phyloP scores from a whole-genome alignment of 2,113 vertebrate species.

The Pantherophis guttatus region DNA sequence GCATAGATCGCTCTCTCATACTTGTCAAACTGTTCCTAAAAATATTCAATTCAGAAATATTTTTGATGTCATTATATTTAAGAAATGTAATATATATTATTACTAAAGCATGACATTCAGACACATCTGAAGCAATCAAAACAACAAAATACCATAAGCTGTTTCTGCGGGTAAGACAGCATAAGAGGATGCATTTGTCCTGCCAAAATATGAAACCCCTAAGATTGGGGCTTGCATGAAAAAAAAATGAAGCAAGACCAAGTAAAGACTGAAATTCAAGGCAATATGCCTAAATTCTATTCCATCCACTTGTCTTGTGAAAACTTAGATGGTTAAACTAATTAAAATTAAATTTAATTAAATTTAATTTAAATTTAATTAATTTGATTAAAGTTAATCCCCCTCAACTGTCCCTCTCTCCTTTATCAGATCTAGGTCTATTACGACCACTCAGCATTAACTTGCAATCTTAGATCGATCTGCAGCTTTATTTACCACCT shows the following conservation, averaged over 20 bases:
- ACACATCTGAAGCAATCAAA: constrained; percentile 26
- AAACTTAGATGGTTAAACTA: neutral
- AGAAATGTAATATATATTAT: constrained; percentile 23
- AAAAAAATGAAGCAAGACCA: neutral
- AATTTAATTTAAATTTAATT: too few species aligned
- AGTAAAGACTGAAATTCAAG: neutral
- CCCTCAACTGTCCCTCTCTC: too few species aligned
- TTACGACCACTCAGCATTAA: too few species aligned
- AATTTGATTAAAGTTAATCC: too few species aligned
- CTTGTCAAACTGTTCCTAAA: constrained; percentile 86
- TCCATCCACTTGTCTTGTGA: neutral
- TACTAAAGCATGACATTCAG: constrained; percentile 2
- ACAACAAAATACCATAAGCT: neutral
- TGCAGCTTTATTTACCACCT: too few species aligned
- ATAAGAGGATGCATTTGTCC: neutral
- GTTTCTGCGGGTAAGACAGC: neutral
- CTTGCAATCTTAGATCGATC: too few species aligned
- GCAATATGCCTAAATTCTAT: neutral
- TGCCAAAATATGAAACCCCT: neutral
- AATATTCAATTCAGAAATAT: constrained; percentile 45
- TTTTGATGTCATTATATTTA: neutral
- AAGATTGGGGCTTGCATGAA: neutral
- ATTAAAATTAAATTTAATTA: too few species aligned
- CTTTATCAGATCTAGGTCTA: too few species aligned
- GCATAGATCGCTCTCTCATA: constrained; percentile 95